Percentiles rank a stretch among this genome's conserved stretches.
phyloP scores from a whole-genome alignment of 2,113 vertebrate genomes.

The Mus spicilegus region DNA sequence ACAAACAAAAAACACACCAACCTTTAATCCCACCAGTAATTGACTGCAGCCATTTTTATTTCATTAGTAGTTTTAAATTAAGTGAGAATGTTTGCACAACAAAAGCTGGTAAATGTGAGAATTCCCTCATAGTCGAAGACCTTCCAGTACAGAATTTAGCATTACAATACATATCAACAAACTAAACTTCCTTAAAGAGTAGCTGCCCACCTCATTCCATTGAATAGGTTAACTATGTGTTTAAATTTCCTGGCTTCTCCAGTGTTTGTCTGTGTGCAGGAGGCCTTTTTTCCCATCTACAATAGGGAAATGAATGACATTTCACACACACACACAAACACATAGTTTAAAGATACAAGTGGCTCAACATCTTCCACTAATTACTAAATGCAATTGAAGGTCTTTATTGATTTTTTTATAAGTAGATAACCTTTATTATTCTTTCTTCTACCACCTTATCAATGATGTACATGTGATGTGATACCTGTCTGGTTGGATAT shows the following conservation, averaged over 20 bases:
- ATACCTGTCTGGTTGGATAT: slow-evolving; percentile 18
- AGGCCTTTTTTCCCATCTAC: neutral
- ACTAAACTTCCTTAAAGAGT: neutral
- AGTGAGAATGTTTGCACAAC: too few species aligned
- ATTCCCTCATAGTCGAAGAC: too few species aligned
- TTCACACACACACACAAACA: too few species aligned
- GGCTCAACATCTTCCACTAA: neutral
- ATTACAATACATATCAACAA: too few species aligned
- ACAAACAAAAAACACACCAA: too few species aligned
- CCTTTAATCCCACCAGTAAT: too few species aligned
- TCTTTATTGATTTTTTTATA: slow-evolving; percentile 8
- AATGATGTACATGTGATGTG: slow-evolving; percentile 69
- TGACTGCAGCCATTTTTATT: too few species aligned
- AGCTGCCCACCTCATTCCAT: neutral
- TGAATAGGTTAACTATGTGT: neutral
- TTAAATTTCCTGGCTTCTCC: neutral
- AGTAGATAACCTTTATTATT: neutral
- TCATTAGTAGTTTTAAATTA: too few species aligned
- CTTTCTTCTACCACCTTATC: neutral
- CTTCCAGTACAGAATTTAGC: too few species aligned
- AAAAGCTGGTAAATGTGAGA: too few species aligned
- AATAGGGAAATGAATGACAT: neutral
- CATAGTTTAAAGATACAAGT: neutral
- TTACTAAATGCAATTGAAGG: slow-evolving; percentile 41
- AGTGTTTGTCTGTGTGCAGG: neutral